Percentiles rank a stretch among this genome's conserved stretches.
Conservation (phyloP, 2,113 vertebrate genomes). For the Callaeas wilsoni region DNA sequence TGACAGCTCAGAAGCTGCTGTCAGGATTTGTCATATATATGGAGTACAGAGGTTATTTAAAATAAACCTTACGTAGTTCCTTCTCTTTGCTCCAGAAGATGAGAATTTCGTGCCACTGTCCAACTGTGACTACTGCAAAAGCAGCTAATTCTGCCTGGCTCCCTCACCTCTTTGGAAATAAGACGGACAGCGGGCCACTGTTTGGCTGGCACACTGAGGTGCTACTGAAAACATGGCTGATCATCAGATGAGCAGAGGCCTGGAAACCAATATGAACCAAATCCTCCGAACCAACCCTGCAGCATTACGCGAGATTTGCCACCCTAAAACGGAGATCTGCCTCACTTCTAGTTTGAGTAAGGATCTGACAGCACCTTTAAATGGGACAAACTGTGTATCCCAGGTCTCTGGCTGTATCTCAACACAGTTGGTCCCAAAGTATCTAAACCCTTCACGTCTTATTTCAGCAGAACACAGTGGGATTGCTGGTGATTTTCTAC, state of each 20-base stretch:
- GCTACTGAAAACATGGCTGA: neutral
- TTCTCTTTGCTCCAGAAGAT: neutral
- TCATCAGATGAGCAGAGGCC: neutral
- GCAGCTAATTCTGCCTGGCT: neutral
- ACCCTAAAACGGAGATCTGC: neutral
- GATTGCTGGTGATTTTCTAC: neutral
- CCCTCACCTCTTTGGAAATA: neutral
- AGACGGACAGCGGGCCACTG: neutral
- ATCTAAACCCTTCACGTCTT: neutral
- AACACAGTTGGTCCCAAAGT: neutral
- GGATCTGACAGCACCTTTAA: neutral
- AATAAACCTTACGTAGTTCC: neutral
- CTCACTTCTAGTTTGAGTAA: neutral
- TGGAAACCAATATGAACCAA: neutral
- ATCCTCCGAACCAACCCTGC: neutral
- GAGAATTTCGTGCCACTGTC: neutral
- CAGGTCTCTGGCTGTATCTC: neutral
- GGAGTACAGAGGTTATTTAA: neutral
- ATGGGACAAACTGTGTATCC: neutral
- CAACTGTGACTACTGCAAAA: neutral
- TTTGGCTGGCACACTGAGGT: neutral
- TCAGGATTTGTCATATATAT: neutral
- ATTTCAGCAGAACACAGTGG: neutral
- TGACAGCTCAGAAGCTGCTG: neutral
- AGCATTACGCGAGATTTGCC: rapidly evolving